A percentile compares a stretch with the other conserved stretches of the same genome.
phyloP scores from a whole-genome alignment of 2,797 vertebrate species.

The Ispidina picta region DNA sequence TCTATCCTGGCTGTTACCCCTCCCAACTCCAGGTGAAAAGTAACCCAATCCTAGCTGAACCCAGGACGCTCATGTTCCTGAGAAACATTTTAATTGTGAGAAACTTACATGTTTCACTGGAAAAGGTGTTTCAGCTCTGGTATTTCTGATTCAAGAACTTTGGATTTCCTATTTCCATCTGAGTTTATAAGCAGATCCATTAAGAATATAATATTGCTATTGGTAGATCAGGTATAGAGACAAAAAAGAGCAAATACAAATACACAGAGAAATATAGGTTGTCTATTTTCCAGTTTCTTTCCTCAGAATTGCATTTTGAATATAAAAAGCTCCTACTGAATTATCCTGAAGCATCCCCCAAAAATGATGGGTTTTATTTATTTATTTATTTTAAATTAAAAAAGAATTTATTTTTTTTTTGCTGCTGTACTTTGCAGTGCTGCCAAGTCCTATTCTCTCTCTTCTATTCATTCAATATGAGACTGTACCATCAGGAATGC shows the following conservation, averaged over 20 bases:
- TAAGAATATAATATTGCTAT: not conserved
- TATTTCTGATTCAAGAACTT: not conserved
- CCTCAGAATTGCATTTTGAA: not conserved
- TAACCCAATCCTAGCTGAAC: too few relatives aligned
- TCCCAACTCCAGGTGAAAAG: too few relatives aligned
- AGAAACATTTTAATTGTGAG: not conserved
- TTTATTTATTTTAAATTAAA: not conserved
- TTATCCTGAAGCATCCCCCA: not conserved
- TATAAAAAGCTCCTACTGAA: not conserved
- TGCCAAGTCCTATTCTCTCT: not conserved
- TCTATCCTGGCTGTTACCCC: too few relatives aligned
- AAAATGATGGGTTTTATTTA: not conserved
- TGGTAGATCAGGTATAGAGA: not conserved
- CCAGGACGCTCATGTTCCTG: not conserved
- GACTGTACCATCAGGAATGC: not conserved
- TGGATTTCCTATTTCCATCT: not conserved
- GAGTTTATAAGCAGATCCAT: not conserved
- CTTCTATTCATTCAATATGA: not conserved
- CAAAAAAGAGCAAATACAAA: not conserved
- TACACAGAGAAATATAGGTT: accelerated
- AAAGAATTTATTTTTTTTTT: not conserved
- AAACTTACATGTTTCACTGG: not conserved
- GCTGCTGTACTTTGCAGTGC: not conserved
- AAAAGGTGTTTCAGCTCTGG: not conserved
- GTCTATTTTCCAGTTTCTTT: not conserved